These are phyloP conservation scores for Lontra canadensis DNA, from an alignment of 2,113 vertebrate genomes.

Conservation along the genomic window DNA sequence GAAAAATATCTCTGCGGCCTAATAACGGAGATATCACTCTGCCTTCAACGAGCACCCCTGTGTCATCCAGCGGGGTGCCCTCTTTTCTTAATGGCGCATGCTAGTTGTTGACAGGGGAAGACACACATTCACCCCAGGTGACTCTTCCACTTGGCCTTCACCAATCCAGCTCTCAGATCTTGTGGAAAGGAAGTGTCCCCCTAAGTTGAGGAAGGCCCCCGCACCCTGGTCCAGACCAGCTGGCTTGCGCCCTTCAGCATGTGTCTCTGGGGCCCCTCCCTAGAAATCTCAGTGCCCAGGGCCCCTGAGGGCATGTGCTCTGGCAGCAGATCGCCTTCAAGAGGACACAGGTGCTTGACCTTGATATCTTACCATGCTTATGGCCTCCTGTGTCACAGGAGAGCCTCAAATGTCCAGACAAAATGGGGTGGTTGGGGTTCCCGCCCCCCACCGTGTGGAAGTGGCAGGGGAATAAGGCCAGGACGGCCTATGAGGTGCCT, in stretches of 20 bases:
- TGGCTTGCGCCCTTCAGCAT: neutral
- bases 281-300: neutral
- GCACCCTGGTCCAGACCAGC: neutral
- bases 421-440: too few species aligned
- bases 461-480: neutral
- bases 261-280: neutral
- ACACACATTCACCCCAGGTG: neutral
- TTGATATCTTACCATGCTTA: accelerated
- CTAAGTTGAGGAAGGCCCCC: accelerated
- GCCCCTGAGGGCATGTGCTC: neutral
- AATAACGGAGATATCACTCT: accelerated
- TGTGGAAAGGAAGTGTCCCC: neutral
- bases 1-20: neutral
- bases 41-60: neutral
- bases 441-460: neutral
- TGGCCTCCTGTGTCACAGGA: accelerated
- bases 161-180: neutral
- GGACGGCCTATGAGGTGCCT: neutral
- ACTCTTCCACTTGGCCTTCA: neutral
- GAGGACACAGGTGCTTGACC: neutral
- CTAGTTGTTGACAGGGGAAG: neutral
- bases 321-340: neutral
- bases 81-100: neutral
- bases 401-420: neutral
- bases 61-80: neutral